Base-by-base conservation (phyloP, 2,888 invertebrate genomes). In the Eurytoma californica region DNA sequence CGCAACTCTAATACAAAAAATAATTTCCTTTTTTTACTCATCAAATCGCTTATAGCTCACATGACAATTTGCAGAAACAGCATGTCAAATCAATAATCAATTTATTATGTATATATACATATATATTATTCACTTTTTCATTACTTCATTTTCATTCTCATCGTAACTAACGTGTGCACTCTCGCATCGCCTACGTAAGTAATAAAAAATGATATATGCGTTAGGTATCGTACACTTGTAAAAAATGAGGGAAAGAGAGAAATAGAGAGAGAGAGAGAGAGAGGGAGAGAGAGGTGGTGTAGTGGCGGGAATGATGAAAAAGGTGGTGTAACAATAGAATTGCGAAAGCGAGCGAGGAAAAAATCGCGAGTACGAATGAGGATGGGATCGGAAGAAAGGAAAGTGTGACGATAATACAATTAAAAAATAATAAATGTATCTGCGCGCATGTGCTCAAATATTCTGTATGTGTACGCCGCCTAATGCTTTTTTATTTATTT, bases 31-130 rank as follows among this genome's bases (percentile, higher is more conserved):
- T 75, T 57, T 60, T 79, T 81, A 68, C 13, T 47, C 53, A 53
- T 53, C 39, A 39, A n/a, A 63, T 63, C 75, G 79, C 80, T 77
- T 79, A 78, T 75, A 80, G 65, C 77, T 66, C 81, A 74, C 82
- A 82, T 83, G 87, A 87, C 87, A 84, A 86, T 87, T 86, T 86
- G 86, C 85, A 86, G 86, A 89, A 39, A 88, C 83, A 85, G 85
- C 84, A 55, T 74, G 61, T 68, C 63, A 72, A 81, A 79, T 74
- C 72, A 79, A 77, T 79, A 61, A 77, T 79, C 74, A 60, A 72
- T 77, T 80, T 49, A 75, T 81, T 81, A 76, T 79, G 79, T 81
- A 79, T 82, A 82, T 81, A 81, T 82, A 80, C 78, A 82, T 80
- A 82, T 30, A 30, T 72, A 72, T 74, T 73, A 72, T 75, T 76